Evolutionary conservation across 1,140 invertebrate genomes (phyloP), one percentile per base, ranked within the genome.

Genomic region (Laodelphax striatellus): DNA sequence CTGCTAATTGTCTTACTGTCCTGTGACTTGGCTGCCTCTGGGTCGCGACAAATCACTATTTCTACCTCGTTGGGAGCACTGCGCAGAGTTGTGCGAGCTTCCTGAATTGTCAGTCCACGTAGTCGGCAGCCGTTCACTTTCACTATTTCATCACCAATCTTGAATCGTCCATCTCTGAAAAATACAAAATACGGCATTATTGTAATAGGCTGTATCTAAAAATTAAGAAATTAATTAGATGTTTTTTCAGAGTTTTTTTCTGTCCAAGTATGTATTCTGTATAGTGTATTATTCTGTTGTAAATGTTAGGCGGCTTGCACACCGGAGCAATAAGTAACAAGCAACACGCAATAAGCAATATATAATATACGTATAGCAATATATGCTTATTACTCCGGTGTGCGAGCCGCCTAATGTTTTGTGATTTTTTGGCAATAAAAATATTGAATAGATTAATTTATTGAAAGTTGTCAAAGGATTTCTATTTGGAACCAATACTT

Each of bases 121-220:
- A 87, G 65, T 42, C 80, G 75, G 42, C 77, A 76, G 0, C 84
- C 84, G 63, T 82, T 84, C 13, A 88, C 80, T 64, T 84, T 79
- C 13, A 87, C 72, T 24, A 87, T 75, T 70, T 87, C 84, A 65
- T 87, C 85, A 0, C 82, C 82, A 41, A 82, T 68, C 38, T 74
- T 72, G 46, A 79, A 70, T 58, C 78, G 73, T 9, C 80, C 80
- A 71, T 82, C 78, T 64, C 81, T 82, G 70, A 31, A 64, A 71
- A 68, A 63, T 28, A 43, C 28, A 62, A 65, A 22, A 38, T 8
- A 11, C 10, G 34, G 8, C 34, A 57, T 43, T 67, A 41, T 64
- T 58, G 64, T n/a, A 42, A 54, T 43, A 57, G 52, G 57, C 46
- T 57, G 19, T 34, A 11, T 41, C 58, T 31, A 61, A 24, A n/a